phyloP scores from a whole-genome alignment of 2,113 vertebrate species.

The Brienomyrus brachyistius region DNA sequence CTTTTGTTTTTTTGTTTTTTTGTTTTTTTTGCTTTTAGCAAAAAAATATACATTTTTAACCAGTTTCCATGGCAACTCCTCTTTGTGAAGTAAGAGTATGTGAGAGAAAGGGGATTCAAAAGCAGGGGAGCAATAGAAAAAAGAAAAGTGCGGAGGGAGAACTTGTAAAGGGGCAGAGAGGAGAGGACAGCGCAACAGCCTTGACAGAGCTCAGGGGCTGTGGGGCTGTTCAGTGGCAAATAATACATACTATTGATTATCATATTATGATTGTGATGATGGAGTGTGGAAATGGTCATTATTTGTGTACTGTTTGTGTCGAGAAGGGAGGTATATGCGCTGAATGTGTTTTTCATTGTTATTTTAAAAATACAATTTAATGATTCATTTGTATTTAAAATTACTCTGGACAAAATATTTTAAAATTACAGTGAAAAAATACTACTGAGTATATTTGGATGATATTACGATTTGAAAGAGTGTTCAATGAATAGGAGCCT shows the following conservation, averaged over 20 bases:
- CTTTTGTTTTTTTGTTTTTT: slow-evolving; percentile 1
- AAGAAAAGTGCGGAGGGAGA: neutral
- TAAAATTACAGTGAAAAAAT: neutral
- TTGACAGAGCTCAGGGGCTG: neutral
- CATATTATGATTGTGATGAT: neutral
- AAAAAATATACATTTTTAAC: slow-evolving; percentile 58
- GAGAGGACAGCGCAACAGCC: neutral
- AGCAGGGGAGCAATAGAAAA: slow-evolving; percentile 16
- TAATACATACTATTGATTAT: neutral
- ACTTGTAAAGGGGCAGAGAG: neutral
- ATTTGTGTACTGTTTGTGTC: neutral
- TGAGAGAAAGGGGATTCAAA: slow-evolving; percentile 28
- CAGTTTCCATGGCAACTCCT: slow-evolving; percentile 69
- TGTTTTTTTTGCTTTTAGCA: slow-evolving; percentile 10
- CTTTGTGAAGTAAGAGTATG: slow-evolving; percentile 42
- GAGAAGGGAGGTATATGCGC: neutral
- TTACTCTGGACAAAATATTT: neutral
- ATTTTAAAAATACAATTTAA: neutral
- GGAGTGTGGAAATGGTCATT: neutral
- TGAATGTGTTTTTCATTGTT: neutral
- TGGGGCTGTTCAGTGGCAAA: neutral
- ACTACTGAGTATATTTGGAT: neutral
- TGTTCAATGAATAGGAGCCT: slow-evolving; percentile 51
- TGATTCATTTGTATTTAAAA: neutral
- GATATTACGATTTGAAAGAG: neutral